Evolutionary conservation across 2,113 vertebrate genomes (phyloP).

Genomic region (Etia nguti): DNA sequence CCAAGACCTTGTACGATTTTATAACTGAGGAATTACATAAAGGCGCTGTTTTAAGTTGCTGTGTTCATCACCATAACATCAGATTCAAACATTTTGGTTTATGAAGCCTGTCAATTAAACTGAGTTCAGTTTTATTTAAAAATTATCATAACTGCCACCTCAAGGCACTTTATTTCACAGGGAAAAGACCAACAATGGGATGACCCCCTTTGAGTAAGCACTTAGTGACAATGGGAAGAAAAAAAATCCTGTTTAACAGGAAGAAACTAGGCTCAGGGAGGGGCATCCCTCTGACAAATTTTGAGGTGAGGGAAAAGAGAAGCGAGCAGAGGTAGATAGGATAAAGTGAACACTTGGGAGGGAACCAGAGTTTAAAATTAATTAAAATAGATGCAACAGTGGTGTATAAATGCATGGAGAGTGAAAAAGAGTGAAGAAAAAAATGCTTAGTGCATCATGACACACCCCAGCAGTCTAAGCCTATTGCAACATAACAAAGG

Average conservation of each 20-base stretch:
- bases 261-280: background rate
- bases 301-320: background rate
- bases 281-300: background rate
- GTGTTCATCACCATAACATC: background rate
- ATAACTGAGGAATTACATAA: background rate
- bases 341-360: background rate
- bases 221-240: background rate
- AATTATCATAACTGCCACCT: background rate
- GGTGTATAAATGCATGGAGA: background rate
- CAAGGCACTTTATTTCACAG: background rate
- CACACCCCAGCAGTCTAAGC: background rate
- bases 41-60: background rate
- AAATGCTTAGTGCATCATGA: background rate
- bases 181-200: background rate
- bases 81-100: background rate
- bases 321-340: background rate
- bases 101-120: background rate
- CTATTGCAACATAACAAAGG: background rate
- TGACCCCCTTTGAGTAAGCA: background rate
- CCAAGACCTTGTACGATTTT: background rate
- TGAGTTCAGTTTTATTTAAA: background rate
- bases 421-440: background rate
- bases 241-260: background rate
- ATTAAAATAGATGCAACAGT: background rate
- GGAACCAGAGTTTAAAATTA: background rate